phyloP scores from a whole-genome alignment of 2,888 invertebrate species.

The Pimpla rufipes region DNA sequence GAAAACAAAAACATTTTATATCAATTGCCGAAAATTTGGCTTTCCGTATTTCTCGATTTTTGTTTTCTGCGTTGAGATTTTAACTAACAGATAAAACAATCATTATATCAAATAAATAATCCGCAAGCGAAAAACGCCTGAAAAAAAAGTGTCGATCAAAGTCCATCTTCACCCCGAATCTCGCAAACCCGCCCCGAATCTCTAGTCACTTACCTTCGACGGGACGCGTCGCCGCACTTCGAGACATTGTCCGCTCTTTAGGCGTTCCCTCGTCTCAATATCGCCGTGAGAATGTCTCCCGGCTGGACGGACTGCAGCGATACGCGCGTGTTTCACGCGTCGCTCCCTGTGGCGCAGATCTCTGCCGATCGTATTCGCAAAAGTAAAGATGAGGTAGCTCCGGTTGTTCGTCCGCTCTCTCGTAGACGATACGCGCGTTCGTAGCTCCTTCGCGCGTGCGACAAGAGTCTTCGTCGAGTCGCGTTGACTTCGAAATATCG shows the following conservation, averaged over 20 bases:
- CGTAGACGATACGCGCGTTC: not conserved
- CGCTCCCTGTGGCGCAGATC: not conserved
- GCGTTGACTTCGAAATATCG: not conserved
- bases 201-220: constrained; percentile 80
- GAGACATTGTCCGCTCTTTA: constrained; percentile 81
- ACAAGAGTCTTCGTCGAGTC: not conserved
- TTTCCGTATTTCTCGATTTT: no score
- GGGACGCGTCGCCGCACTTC: constrained; percentile 83
- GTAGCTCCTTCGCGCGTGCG: not conserved
- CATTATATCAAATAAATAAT: not conserved
- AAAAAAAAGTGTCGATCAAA: not conserved
- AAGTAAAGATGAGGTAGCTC: constrained; percentile 20
- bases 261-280: constrained; percentile 64
- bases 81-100: not conserved
- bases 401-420: not conserved
- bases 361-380: not conserved
- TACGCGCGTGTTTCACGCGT: not conserved
- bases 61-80: not conserved
- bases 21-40: no score
- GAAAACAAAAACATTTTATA: no score
- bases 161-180: not conserved
- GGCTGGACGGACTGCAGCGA: constrained; percentile 61
- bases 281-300: not conserved
- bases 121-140: not conserved
- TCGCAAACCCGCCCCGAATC: not conserved